A percentile compares a stretch with the other conserved stretches of the same genome.
Conservation (phyloP, 2,888 invertebrate genomes). For the Drosophila differens region DNA sequence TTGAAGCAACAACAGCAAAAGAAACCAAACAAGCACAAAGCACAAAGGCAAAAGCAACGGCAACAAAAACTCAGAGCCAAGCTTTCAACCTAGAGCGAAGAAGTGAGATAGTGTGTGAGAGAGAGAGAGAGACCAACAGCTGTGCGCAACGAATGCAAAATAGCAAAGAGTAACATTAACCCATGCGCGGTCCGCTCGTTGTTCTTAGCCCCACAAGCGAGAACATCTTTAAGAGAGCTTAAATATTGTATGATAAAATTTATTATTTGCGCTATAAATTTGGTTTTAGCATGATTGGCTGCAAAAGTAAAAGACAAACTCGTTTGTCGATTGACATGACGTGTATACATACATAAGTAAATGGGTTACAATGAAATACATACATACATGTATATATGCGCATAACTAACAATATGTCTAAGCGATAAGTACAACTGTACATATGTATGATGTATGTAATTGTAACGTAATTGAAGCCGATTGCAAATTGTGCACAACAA, state of each 20-base stretch:
- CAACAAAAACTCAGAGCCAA: conserved; percentile 26
- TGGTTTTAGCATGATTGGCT: neutral
- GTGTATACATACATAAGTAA: conserved; percentile 3
- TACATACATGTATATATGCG: conserved; percentile 12
- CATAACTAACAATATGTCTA: conserved; percentile 29
- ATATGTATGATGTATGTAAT: neutral
- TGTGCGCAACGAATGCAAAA: conserved; percentile 33
- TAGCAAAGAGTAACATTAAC: conserved; percentile 45
- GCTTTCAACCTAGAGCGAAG: conserved; percentile 15
- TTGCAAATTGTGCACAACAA: conserved; percentile 5
- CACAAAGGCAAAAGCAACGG: conserved; percentile 26
- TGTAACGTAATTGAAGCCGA: conserved; percentile 5
- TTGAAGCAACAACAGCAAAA: conserved; percentile 17
- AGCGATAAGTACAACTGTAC: conserved; percentile 14
- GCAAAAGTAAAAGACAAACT: conserved; percentile 6
- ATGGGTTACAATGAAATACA: neutral
- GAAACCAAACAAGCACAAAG: conserved; percentile 38
- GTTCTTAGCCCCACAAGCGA: neutral
- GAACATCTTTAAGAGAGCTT: conserved; percentile 9
- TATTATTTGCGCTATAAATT: conserved; percentile 32
- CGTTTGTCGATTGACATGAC: conserved; percentile 11
- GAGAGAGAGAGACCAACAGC: conserved; percentile 37
- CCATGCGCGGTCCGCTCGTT: conserved; percentile 13
- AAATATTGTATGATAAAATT: conserved; percentile 3
- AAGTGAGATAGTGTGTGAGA: conserved; percentile 18